These are phyloP conservation scores for Amphimallon solstitiale DNA, from an alignment of 2,888 invertebrate species.

Conservation along the genomic window DNA sequence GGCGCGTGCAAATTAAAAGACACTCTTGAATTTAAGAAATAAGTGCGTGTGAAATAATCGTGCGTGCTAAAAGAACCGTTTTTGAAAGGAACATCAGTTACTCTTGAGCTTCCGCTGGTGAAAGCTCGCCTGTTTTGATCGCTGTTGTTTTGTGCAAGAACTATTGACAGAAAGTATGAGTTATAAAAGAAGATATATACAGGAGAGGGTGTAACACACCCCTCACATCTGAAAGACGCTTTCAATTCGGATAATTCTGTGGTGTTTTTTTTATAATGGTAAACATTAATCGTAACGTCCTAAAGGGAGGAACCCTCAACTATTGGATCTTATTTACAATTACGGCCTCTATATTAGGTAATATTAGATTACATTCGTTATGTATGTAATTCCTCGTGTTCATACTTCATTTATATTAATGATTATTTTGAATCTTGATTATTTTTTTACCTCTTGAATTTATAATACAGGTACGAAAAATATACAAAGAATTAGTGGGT, in stretches of 20 bases:
- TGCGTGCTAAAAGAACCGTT: no score
- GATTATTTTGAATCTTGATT: no score
- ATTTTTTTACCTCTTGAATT: no score
- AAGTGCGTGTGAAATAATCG: no score
- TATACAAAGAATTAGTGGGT: no score
- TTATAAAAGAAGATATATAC: slow-evolving; percentile 60
- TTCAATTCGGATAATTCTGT: neutral
- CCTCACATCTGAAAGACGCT: slow-evolving; percentile 28
- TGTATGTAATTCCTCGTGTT: neutral
- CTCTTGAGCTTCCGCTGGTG: no score
- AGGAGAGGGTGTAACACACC: slow-evolving; percentile 48
- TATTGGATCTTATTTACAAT: slow-evolving; percentile 20
- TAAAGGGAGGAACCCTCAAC: slow-evolving; percentile 28
- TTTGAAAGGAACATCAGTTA: no score
- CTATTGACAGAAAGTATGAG: slow-evolving; percentile 51
- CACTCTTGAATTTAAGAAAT: no score
- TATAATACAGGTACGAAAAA: no score
- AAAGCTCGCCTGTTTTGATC: neutral
- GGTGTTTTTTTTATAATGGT: slow-evolving; percentile 22
- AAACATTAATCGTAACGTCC: slow-evolving; percentile 4
- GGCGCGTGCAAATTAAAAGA: neutral
- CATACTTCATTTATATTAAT: neutral
- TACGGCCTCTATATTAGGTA: slow-evolving; percentile 12
- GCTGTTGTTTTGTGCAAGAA: neutral
- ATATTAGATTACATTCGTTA: neutral